These are phyloP conservation scores for Lytechinus variegatus DNA, from an alignment of 35 echinoderm and acorn worm species.

Conservation along the genomic window DNA sequence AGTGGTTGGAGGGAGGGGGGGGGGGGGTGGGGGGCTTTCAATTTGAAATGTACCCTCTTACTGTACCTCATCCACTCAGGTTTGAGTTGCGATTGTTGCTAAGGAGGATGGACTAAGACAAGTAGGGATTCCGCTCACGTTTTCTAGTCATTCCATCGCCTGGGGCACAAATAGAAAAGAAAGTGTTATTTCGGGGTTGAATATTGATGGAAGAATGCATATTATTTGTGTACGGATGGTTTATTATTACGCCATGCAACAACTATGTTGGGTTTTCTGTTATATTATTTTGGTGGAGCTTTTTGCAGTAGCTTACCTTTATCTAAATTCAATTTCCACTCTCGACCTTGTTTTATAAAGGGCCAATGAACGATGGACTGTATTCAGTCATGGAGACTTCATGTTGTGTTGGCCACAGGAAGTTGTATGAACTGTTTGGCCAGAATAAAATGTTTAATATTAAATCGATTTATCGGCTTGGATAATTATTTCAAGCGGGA, in stretches of 20 bases:
- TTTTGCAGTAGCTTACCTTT: too few species aligned
- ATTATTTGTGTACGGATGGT: slow-evolving; percentile 9
- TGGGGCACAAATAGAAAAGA: slow-evolving; percentile 10
- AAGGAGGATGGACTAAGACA: slow-evolving; percentile 25
- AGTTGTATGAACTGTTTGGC: not conserved
- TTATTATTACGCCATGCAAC: not conserved
- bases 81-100: slow-evolving; percentile 19
- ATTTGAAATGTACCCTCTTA: not conserved
- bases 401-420: not conserved
- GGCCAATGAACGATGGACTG: not conserved
- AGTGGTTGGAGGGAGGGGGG: not conserved
- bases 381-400: not conserved
- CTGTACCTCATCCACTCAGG: not conserved
- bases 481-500: not conserved
- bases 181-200: slow-evolving; percentile 40
- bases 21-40: not conserved
- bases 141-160: slow-evolving; percentile 24
- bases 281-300: not conserved
- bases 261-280: not conserved
- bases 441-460: not conserved
- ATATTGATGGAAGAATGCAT: slow-evolving; percentile 30
- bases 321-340: not conserved
- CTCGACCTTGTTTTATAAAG: not conserved
- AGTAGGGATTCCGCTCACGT: slow-evolving; percentile 36
- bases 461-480: not conserved